Evolutionary conservation across 2,113 vertebrate genomes (phyloP), one percentile per base, ranked within the genome.

Genomic region (Xerus inauris): DNA sequence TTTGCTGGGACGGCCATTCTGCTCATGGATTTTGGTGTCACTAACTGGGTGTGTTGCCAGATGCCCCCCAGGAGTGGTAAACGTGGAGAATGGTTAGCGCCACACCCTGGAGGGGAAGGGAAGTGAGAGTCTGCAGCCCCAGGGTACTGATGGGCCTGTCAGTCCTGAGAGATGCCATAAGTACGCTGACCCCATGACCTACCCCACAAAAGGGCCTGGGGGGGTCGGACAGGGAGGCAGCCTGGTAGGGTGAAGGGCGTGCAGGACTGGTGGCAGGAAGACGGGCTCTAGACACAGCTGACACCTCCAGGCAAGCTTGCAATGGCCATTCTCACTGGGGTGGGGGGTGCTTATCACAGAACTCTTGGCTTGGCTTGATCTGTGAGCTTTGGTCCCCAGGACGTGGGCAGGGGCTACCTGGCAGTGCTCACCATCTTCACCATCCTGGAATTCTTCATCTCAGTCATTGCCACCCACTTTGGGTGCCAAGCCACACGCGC

Each of bases 361-460:
- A 19, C 12, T 14, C 71, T 30, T 0, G 0, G 3, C 91, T 59
- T 59, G 9, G 59, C 40, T 45, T 93, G n/a, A 91, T n/a, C 85
- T 22, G 28, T 73, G 57, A 4, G 3, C 40, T 83, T 75, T 20
- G 59, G 49, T 76, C 80, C 59, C 72, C 94, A 98, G 98, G 95
- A 97, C 13, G 96, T 96, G 51, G 96, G 96, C 87, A 83, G 87
- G 38, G 96, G 97, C 85, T 96, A 94, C 5, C 94, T 96, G 64
- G 95, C 94, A 0, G 97, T 97, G 49, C 95, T 98, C 6, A 87
- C 96, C 85, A 94, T 97, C 94, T 97, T 98, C 88, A 97, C 98
- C 73, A 91, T 98, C 82, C 92, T 97, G 90, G 98, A 98, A 77
- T 98, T 98, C 96, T 97, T 97, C 91, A 76, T 96, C 2, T 67